Evolutionary conservation across 2,113 vertebrate genomes (phyloP).

Genomic region (Eubucco bourcierii): DNA sequence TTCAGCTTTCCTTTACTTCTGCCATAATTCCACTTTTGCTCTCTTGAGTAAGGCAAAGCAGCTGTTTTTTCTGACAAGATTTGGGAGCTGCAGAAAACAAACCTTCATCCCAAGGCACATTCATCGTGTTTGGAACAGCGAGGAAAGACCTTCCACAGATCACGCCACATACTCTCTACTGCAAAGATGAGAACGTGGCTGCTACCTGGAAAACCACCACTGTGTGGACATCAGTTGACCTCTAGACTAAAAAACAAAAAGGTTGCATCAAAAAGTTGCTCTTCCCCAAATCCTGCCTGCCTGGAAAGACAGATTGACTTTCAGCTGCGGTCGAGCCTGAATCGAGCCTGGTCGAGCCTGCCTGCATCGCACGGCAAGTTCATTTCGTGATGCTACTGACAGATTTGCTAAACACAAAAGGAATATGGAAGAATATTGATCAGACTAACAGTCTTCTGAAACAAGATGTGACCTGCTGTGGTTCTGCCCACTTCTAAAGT

Average conservation of each 20-base stretch:
- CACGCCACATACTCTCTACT: fast-evolving
- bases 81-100: background rate
- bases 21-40: background rate
- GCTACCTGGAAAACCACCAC: background rate
- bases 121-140: fast-evolving
- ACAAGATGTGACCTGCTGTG: background rate
- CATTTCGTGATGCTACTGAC: background rate
- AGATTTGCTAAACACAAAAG: background rate
- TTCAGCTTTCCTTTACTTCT: background rate
- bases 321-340: background rate
- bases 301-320: background rate
- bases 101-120: background rate
- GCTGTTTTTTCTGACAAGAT: background rate
- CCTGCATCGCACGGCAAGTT: background rate
- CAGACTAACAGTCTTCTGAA: background rate
- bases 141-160: background rate
- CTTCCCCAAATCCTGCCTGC: background rate
- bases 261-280: fast-evolving
- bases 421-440: background rate
- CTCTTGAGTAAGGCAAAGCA: background rate
- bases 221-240: fast-evolving
- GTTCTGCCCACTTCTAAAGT: background rate
- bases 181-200: background rate
- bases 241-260: fast-evolving
- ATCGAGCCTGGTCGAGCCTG: too few relatives aligned